Evolutionary conservation across 1,140 invertebrate genomes (phyloP).

Genomic region (Drosophila arizonae): DNA sequence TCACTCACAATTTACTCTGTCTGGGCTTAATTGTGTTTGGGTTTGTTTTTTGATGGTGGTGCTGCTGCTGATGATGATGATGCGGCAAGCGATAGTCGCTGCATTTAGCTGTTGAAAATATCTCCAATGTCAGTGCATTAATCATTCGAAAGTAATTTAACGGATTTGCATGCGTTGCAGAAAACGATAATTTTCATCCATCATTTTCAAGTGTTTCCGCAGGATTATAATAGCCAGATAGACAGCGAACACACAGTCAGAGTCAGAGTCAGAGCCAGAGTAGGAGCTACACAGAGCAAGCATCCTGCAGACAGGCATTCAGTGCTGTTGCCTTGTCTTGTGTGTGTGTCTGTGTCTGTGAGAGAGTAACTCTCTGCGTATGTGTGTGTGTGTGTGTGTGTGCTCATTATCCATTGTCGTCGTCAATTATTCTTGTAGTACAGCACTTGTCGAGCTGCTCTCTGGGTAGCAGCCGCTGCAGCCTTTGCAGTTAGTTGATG

Average conservation of each 20-base stretch:
- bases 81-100: slow-evolving; percentile 29
- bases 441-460: slow-evolving; percentile 46
- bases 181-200: slow-evolving; percentile 80
- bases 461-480: slow-evolving; percentile 17
- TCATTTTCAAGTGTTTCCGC: slow-evolving; percentile 80
- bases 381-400: slow-evolving; percentile 26
- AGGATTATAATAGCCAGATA: slow-evolving; percentile 59
- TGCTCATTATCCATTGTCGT: slow-evolving; percentile 72
- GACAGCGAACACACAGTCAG: background rate
- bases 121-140: slow-evolving; percentile 53
- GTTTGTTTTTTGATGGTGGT: slow-evolving; percentile 3
- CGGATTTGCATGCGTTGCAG: slow-evolving; percentile 79
- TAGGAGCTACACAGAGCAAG: background rate
- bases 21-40: slow-evolving; percentile 5
- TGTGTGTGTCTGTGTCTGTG: slow-evolving; percentile 29
- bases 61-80: slow-evolving; percentile 10
- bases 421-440: slow-evolving; percentile 75
- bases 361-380: background rate
- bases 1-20: too few relatives aligned
- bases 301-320: background rate
- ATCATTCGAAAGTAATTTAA: slow-evolving; percentile 79
- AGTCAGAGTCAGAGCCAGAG: background rate
- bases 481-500: slow-evolving; percentile 76
- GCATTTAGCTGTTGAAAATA: slow-evolving; percentile 24
- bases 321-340: background rate